Base-by-base conservation (phyloP, 2,113 vertebrate species). In the Ahaetulla prasina region DNA sequence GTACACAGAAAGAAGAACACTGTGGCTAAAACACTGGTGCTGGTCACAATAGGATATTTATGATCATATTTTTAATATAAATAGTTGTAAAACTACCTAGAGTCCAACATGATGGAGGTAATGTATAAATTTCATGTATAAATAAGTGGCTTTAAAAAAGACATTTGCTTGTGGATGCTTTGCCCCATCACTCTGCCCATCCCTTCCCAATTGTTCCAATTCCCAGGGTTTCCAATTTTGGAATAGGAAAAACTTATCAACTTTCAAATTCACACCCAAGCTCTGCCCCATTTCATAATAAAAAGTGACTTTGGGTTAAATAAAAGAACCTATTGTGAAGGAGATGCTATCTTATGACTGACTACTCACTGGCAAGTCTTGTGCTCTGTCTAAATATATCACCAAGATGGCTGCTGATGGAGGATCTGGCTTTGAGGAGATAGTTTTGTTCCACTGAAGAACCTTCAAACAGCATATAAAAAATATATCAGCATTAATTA, bases 351-450 rank as follows among this genome's bases (percentile, higher is more conserved):
- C 45, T 91, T 87, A 25, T 22, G 30, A 60, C 50, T 22, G 30
- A 60, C 50, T 90, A 97, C 98, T 98, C 95, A 99, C 99, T 16
- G 98, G 99, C 74, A 99, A 97, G 3, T 97, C 97, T 87, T 98
- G 96, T 54, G 98, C 99, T 43, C 98, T 97, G 95, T 99, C 99
- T 85, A 99, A 96, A 94, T 99, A 99, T 86, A 99, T 89, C 1
- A 97, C 98, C 9, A 99, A 95, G 95, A 99, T 98, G 94, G 98
- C 98, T 0, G 98, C 98, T 4, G 99, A 99, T 0, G 98, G 98
- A 39, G 98, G 98, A 2, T 98, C 98, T 3, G 97, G 98, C 91
- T 98, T 98, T 80, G 97, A 97, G 93, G 95, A 94, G 22, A 97
- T 92, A 0, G 96, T 97, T n/a, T 96, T 91, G 95, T 99, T 99